Evolutionary conservation across 2,113 vertebrate genomes (phyloP).

Genomic region (Dasyprocta punctata): DNA sequence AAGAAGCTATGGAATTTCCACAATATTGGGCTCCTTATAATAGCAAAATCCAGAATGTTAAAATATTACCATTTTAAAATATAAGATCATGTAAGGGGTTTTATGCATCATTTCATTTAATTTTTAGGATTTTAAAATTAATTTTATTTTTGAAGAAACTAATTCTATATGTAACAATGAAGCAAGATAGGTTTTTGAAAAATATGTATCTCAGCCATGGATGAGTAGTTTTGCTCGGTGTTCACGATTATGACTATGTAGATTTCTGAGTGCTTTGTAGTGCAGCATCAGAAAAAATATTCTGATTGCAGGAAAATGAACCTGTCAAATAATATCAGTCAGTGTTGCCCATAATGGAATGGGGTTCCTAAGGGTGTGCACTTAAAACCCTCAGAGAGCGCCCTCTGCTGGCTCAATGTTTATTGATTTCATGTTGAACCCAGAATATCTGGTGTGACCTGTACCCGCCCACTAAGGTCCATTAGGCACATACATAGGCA

Average conservation of each 20-base stretch:
- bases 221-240: not conserved
- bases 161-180: not conserved
- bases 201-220: not conserved
- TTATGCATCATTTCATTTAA: not conserved
- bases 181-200: not conserved
- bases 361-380: not conserved
- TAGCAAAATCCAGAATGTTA: not conserved
- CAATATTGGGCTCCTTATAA: not conserved
- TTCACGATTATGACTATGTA: not conserved
- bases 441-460: not conserved
- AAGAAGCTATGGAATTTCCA: not conserved
- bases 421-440: not conserved
- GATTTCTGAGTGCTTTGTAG: not conserved
- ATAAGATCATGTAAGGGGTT: not conserved
- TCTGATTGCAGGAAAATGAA: not conserved
- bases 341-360: not conserved
- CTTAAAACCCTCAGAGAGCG: not conserved
- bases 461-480: not conserved
- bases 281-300: not conserved
- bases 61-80: not conserved
- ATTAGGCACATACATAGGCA: not conserved
- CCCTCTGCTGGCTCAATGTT: slow-evolving; percentile 49
- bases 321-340: not conserved
- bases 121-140: not conserved
- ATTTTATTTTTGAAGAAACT: not conserved